phyloP scores from a whole-genome alignment of 2,888 invertebrate genomes.

The Cenopis cana region DNA sequence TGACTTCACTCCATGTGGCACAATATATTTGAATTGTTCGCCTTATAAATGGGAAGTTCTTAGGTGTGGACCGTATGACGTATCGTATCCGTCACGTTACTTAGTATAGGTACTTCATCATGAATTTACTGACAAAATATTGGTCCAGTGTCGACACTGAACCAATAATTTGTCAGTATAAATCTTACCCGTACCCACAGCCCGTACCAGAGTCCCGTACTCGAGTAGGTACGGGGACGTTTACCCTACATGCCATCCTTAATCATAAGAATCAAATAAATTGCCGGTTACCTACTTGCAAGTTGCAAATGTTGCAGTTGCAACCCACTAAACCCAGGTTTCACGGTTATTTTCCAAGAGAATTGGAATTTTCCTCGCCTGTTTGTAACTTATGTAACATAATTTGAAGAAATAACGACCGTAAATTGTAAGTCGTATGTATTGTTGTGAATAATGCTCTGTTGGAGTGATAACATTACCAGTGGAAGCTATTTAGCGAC shows the following conservation, averaged over 20 bases:
- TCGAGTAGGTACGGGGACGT: no score
- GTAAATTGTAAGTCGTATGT: conserved; percentile 8
- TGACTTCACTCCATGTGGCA: conserved; percentile 12
- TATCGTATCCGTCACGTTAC: no score
- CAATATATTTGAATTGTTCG: neutral
- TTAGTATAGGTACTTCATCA: no score
- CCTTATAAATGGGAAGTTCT: neutral
- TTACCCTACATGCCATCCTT: no score
- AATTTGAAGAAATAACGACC: conserved; percentile 9
- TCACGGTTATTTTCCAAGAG: neutral
- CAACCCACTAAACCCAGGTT: neutral
- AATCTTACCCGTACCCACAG: no score
- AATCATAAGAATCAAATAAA: neutral
- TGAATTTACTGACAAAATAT: no score
- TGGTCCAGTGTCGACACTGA: no score
- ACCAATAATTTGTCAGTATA: no score
- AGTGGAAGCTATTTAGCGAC: conserved; percentile 13
- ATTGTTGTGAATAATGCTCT: conserved; percentile 2
- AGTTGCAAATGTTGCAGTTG: neutral
- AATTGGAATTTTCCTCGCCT: neutral
- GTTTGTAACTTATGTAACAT: neutral
- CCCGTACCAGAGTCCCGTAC: no score
- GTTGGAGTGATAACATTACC: conserved; percentile 15
- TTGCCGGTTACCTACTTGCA: neutral
- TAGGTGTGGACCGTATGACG: no score